Evolutionary conservation across 1,140 invertebrate species (phyloP).

Genomic region (Thaumetopoea pityocampa): DNA sequence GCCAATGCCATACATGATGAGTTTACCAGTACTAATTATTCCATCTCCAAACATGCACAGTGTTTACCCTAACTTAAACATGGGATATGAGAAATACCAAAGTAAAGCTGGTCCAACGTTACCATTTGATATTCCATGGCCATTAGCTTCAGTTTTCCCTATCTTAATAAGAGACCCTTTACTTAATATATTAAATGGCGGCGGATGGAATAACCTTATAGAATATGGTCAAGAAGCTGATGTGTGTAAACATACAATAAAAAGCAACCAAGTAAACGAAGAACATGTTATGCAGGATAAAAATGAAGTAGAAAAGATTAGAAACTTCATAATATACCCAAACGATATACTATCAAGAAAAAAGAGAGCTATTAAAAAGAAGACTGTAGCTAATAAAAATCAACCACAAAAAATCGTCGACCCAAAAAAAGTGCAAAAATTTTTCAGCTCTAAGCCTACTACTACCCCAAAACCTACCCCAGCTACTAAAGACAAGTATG

Average conservation of each 20-base stretch:
- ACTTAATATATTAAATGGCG: constrained; percentile 63
- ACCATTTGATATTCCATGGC: constrained; percentile 53
- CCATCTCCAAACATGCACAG: constrained; percentile 28
- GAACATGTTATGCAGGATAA: constrained; percentile 9
- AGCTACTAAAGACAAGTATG: constrained; percentile 32
- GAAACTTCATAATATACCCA: constrained; percentile 7
- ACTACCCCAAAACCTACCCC: constrained; percentile 28
- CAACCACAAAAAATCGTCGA: constrained; percentile 30
- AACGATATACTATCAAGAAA: constrained; percentile 29
- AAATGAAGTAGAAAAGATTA: constrained; percentile 19
- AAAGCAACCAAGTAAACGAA: constrained; percentile 25
- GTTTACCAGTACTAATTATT: constrained; percentile 48
- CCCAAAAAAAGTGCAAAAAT: constrained; percentile 32
- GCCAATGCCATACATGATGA: constrained; percentile 41
- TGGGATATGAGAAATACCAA: constrained; percentile 21
- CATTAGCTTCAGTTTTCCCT: constrained; percentile 73
- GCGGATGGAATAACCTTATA: constrained; percentile 72
- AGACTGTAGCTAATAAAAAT: constrained; percentile 28
- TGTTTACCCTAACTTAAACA: constrained; percentile 1
- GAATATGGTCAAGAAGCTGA: constrained; percentile 77
- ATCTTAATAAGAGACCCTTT: constrained; percentile 77
- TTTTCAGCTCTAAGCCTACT: constrained; percentile 35
- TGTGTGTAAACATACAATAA: constrained; percentile 64
- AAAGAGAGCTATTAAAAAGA: constrained; percentile 45
- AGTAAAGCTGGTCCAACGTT: constrained; percentile 36